phyloP scores from a whole-genome alignment of 2,113 vertebrate species.

The Apteryx owenii region DNA sequence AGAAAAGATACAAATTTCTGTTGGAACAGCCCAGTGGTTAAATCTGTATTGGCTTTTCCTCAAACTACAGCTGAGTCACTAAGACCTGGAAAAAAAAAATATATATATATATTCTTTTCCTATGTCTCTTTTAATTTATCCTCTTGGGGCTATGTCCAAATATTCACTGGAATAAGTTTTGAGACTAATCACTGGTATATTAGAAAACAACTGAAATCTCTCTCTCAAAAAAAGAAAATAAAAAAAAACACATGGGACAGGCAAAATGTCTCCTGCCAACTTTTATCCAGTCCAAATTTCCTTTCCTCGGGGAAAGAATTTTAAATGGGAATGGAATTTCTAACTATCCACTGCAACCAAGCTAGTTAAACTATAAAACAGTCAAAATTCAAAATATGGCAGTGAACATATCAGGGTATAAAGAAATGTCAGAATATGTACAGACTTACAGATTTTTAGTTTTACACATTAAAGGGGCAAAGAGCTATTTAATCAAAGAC shows the following conservation, averaged over 20 bases:
- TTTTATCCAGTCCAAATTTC: not conserved
- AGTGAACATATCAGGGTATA: not conserved
- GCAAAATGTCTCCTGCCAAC: not conserved
- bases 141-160: not conserved
- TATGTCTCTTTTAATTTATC: not conserved
- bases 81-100: not conserved
- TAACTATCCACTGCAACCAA: not conserved
- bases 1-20: not conserved
- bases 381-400: not conserved
- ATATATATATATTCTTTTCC: not conserved
- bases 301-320: not conserved
- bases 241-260: not conserved
- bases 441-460: rapidly evolving
- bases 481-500: not conserved
- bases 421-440: not conserved
- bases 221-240: not conserved
- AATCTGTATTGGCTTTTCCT: not conserved
- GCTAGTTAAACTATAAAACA: not conserved
- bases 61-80: not conserved
- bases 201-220: not conserved
- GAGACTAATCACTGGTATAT: not conserved
- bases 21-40: not conserved
- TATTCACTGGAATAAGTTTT: not conserved
- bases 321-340: not conserved
- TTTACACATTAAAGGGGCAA: not conserved